A percentile compares a stretch with the other conserved stretches of the same genome.
Conservation (phyloP, 1,140 invertebrate genomes). For the Phenacoccus solenopsis region DNA sequence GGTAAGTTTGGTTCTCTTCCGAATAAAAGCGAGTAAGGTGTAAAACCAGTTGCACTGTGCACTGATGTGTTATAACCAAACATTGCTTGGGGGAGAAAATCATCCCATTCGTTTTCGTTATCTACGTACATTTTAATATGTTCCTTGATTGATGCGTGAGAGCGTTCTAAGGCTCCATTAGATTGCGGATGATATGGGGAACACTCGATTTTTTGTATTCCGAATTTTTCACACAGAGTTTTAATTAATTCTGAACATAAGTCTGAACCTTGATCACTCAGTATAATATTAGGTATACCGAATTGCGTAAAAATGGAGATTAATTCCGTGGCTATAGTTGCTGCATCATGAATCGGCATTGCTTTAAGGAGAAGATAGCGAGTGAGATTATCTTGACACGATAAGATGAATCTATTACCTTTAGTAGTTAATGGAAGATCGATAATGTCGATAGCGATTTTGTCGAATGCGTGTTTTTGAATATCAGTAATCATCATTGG, state of each 20-base stretch:
- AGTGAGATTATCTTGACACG: slow-evolving; percentile 31
- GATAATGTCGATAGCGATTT: slow-evolving; percentile 28
- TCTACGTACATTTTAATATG: slow-evolving; percentile 34
- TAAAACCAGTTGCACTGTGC: slow-evolving; percentile 8
- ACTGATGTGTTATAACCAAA: background rate
- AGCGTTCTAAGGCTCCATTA: slow-evolving; percentile 32
- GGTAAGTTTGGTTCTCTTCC: no score
- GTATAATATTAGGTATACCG: slow-evolving; percentile 20
- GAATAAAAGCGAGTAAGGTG: no score
- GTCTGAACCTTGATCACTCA: slow-evolving; percentile 22
- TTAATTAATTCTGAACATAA: slow-evolving; percentile 28
- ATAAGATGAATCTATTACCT: slow-evolving; percentile 30
- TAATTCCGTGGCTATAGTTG: slow-evolving; percentile 26
- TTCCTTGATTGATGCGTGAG: slow-evolving; percentile 32
- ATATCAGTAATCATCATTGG: slow-evolving; percentile 20
- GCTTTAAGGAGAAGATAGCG: slow-evolving; percentile 31
- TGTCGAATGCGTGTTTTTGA: background rate
- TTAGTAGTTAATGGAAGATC: slow-evolving; percentile 30
- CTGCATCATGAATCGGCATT: slow-evolving; percentile 26
- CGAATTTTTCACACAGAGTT: slow-evolving; percentile 28
- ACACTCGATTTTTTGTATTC: slow-evolving; percentile 26
- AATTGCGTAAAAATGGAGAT: slow-evolving; percentile 19
- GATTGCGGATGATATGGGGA: slow-evolving; percentile 29
- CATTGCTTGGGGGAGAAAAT: background rate
- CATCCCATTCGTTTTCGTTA: slow-evolving; percentile 33